Evolutionary conservation across 2,113 vertebrate genomes (phyloP).

Genomic region (Corydoras maculifer): DNA sequence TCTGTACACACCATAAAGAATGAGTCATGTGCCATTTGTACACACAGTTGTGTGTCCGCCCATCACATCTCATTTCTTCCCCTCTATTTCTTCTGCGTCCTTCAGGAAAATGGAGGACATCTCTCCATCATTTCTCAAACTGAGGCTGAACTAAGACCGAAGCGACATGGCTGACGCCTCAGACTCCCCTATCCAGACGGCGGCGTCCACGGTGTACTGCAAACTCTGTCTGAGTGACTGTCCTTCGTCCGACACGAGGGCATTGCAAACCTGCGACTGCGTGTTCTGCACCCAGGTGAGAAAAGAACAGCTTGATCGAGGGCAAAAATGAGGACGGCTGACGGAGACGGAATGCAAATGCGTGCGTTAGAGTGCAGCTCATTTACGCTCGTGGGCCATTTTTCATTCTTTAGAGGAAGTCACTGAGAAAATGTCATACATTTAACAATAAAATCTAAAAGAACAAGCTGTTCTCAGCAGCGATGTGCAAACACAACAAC

Average conservation of each 20-base stretch:
- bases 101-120: constrained; percentile 53
- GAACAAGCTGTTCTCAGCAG: no score
- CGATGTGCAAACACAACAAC: no score
- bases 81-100: constrained; percentile 22
- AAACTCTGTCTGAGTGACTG: constrained; percentile 87
- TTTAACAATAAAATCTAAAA: no score
- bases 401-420: no score
- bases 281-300: constrained; percentile 83
- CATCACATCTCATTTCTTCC: not conserved
- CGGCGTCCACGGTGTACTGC: constrained; percentile 70
- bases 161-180: constrained; percentile 61
- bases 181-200: constrained; percentile 51
- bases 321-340: not conserved
- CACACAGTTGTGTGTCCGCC: constrained; percentile 20
- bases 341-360: not conserved
- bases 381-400: no score
- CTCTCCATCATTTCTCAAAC: constrained; percentile 28
- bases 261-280: constrained; percentile 79
- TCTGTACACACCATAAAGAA: not conserved
- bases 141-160: constrained; percentile 42
- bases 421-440: no score
- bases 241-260: constrained; percentile 69
- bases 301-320: not conserved
- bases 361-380: not conserved
- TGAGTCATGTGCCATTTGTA: constrained; percentile 16